Conservation (phyloP, 1,140 invertebrate genomes). For the Drosophila pruinosa region DNA sequence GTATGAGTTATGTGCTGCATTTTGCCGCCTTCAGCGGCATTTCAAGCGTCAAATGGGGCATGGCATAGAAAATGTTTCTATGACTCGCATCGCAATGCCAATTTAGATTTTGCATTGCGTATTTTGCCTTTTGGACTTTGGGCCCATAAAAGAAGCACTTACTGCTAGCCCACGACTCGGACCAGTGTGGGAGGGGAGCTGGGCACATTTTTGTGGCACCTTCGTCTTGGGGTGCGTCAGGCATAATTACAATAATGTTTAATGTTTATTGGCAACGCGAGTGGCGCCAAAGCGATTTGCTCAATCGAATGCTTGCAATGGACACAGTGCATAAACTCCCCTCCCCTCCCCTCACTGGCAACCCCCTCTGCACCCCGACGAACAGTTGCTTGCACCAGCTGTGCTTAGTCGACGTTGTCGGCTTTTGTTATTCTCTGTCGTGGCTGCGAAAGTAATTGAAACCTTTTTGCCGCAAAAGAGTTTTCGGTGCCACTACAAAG, state of each 20-base stretch:
- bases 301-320: slow-evolving; percentile 36
- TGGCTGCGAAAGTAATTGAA: slow-evolving; percentile 56
- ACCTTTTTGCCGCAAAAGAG: slow-evolving; percentile 49
- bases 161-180: not conserved
- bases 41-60: slow-evolving; percentile 69
- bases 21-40: slow-evolving; percentile 24
- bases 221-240: slow-evolving; percentile 24
- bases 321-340: not conserved
- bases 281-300: slow-evolving; percentile 61
- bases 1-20: slow-evolving; percentile 66
- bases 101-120: slow-evolving; percentile 23
- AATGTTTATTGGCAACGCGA: slow-evolving; percentile 38
- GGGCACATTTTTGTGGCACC: slow-evolving; percentile 55
- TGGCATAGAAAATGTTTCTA: slow-evolving; percentile 68
- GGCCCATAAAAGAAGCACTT: slow-evolving; percentile 48
- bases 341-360: not conserved
- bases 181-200: slow-evolving; percentile 1
- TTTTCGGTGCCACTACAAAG: slow-evolving; percentile 74
- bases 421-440: slow-evolving; percentile 30
- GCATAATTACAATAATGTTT: slow-evolving; percentile 50
- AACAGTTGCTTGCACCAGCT: not conserved
- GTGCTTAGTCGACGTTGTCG: slow-evolving; percentile 1
- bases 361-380: not conserved
- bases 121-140: slow-evolving; percentile 66
- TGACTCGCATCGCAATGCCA: slow-evolving; percentile 57